A percentile compares a stretch with the other conserved stretches of the same genome.
phyloP scores from a whole-genome alignment of 2,113 vertebrate genomes.

The Macrotus californicus region DNA sequence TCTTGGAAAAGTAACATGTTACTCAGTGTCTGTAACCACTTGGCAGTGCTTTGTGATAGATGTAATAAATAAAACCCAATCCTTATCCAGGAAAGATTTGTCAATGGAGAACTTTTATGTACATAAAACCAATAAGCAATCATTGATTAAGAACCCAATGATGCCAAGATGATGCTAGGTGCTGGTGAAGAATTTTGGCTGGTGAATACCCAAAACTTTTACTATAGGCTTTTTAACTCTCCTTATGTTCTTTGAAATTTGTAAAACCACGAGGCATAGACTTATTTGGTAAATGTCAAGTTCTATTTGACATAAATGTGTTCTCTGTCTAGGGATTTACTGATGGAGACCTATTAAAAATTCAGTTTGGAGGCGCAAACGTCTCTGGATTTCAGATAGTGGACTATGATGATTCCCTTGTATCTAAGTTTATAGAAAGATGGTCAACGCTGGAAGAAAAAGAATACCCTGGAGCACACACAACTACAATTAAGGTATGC shows the following conservation, averaged over 20 bases:
- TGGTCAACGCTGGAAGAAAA: conserved; percentile 98
- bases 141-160: background rate
- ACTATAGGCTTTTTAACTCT: background rate
- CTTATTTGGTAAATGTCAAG: background rate
- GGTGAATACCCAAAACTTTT: background rate
- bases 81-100: background rate
- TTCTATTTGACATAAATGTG: conserved; percentile 14
- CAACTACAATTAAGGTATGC: conserved; percentile 89
- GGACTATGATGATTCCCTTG: conserved; percentile 95
- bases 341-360: conserved; percentile 96
- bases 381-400: conserved; percentile 99
- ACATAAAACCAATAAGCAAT: background rate
- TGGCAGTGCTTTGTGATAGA: background rate
- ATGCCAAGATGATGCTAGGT: background rate
- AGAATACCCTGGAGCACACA: conserved; percentile 97
- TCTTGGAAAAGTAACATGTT: background rate
- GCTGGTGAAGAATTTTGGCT: background rate
- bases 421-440: conserved; percentile 97
- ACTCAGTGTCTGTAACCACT: background rate
- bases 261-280: background rate
- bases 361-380: conserved; percentile 98
- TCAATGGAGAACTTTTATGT: background rate
- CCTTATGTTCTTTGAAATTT: background rate
- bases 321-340: conserved; percentile 90
- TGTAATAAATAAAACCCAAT: background rate